Evolutionary conservation across 2,888 invertebrate genomes (phyloP).

Genomic region (Diogma glabrata): DNA sequence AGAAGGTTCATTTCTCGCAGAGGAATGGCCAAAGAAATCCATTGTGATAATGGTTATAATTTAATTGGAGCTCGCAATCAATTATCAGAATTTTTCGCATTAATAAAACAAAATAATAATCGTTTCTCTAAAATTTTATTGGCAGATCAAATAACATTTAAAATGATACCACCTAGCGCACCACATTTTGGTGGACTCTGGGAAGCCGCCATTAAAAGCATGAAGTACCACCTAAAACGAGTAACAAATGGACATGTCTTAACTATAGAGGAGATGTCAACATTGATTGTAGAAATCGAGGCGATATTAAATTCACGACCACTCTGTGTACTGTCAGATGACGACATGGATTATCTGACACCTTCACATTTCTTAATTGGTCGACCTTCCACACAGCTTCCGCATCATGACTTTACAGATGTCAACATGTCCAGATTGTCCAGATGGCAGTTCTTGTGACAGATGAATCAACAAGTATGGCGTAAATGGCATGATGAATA

Average conservation of each 20-base stretch:
- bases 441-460: conserved; percentile 23
- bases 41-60: conserved; percentile 23
- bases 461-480: conserved; percentile 22
- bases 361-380: conserved; percentile 18
- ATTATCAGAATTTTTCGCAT: conserved; percentile 8
- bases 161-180: conserved; percentile 15
- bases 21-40: conserved; percentile 19
- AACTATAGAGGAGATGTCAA: conserved; percentile 23
- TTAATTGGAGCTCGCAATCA: conserved; percentile 22
- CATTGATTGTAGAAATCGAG: conserved; percentile 21
- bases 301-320: conserved; percentile 23
- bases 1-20: conserved; percentile 20
- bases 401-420: background rate
- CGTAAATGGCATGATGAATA: conserved; percentile 22
- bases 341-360: too few relatives aligned
- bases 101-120: conserved; percentile 6
- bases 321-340: conserved; percentile 10
- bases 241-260: conserved; percentile 18
- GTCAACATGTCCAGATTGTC: conserved; percentile 9
- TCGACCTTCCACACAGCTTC: conserved; percentile 6
- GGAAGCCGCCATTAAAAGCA: conserved; percentile 17
- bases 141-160: conserved; percentile 9
- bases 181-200: conserved; percentile 18
- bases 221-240: conserved; percentile 15
- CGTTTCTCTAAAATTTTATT: background rate